A percentile compares a stretch with the other conserved stretches of the same genome.
Conservation (phyloP, 1,140 invertebrate genomes). For the Drosophila pruinosa region DNA sequence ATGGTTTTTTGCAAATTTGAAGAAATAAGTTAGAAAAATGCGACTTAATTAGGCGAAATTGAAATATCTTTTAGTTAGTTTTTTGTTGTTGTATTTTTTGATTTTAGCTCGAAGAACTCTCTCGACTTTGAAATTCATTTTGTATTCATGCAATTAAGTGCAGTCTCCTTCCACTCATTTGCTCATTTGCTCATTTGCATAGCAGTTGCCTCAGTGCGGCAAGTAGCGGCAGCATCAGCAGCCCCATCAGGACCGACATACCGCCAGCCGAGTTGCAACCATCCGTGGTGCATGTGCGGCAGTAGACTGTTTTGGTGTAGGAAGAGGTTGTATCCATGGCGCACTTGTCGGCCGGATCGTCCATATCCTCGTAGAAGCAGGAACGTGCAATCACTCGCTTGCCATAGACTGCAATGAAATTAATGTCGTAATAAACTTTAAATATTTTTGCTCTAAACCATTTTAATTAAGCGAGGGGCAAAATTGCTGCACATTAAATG, state of each 20-base stretch:
- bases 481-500: slow-evolving; percentile 36
- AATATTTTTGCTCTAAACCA: slow-evolving; percentile 32
- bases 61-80: neutral
- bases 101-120: slow-evolving; percentile 14
- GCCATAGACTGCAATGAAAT: slow-evolving; percentile 72
- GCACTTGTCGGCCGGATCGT: slow-evolving; percentile 77
- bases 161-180: slow-evolving; percentile 12
- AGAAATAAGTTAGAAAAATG: slow-evolving; percentile 13
- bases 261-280: slow-evolving; percentile 71
- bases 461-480: slow-evolving; percentile 56
- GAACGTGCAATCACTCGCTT: slow-evolving; percentile 80
- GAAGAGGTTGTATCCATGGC: slow-evolving; percentile 78
- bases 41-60: slow-evolving; percentile 2
- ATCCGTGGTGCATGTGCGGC: slow-evolving; percentile 81
- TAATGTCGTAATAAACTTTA: slow-evolving; percentile 20
- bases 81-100: slow-evolving; percentile 12
- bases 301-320: slow-evolving; percentile 80
- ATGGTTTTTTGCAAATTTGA: neutral
- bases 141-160: slow-evolving; percentile 57
- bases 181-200: slow-evolving; percentile 67
- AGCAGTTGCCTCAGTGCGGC: slow-evolving; percentile 54
- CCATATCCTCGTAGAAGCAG: slow-evolving; percentile 81
- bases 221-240: slow-evolving; percentile 54
- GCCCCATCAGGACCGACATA: slow-evolving; percentile 29
- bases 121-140: slow-evolving; percentile 36